A percentile compares a stretch with the other conserved stretches of the same genome.
Evolutionary conservation across 2,888 invertebrate genomes (phyloP).

Genomic region (Macrosiphum euphorbiae): DNA sequence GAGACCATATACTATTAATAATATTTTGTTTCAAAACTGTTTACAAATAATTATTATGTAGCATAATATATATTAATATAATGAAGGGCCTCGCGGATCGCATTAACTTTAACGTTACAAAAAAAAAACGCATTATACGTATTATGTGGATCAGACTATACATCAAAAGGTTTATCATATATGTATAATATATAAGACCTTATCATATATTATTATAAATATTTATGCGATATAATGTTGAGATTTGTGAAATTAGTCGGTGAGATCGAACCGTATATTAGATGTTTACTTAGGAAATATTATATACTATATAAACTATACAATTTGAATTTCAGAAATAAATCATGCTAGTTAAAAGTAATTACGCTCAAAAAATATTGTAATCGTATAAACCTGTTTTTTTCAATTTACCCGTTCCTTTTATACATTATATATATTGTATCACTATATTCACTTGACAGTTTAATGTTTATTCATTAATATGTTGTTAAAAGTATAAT

Average conservation of each 20-base stretch:
- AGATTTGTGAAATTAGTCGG: not conserved
- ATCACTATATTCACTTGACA: slow-evolving; percentile 19
- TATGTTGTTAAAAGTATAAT: slow-evolving; percentile 32
- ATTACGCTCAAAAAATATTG: slow-evolving; percentile 30
- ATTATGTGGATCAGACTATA: not conserved
- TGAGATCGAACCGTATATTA: not conserved
- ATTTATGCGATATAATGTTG: not conserved
- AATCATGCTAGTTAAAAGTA: slow-evolving; percentile 18
- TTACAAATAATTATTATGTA: not conserved
- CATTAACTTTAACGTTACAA: not conserved
- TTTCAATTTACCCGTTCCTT: slow-evolving; percentile 31
- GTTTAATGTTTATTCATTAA: slow-evolving; percentile 55
- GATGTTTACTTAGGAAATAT: not conserved
- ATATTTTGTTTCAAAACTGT: not conserved
- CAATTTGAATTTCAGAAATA: slow-evolving; percentile 31
- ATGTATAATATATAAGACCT: not conserved
- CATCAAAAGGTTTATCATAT: not conserved
- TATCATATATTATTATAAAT: not conserved
- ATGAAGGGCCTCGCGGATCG: not conserved
- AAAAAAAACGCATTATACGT: not conserved
- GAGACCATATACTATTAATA: not conserved
- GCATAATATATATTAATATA: not conserved
- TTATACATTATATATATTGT: not conserved
- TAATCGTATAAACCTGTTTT: slow-evolving; percentile 43
- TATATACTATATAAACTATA: not conserved